These are phyloP conservation scores for Xenopus petersii DNA, from an alignment of 2,797 vertebrate species.

Conservation along the genomic window DNA sequence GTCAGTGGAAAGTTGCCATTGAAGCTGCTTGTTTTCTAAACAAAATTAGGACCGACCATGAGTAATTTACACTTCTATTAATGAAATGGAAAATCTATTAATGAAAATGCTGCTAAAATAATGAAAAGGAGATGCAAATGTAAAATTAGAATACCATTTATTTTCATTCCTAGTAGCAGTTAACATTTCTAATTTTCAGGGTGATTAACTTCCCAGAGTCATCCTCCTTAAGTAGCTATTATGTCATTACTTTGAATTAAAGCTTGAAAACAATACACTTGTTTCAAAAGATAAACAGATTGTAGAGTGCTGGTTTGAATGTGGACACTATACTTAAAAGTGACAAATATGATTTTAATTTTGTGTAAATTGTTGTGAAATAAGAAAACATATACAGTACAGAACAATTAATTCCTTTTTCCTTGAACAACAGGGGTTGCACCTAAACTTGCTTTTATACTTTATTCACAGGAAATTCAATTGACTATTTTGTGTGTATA, in stretches of 20 bases:
- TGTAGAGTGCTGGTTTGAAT: neutral
- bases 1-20: too few relatives aligned
- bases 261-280: conserved; percentile 45
- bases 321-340: conserved; percentile 1
- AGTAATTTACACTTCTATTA: conserved; percentile 30
- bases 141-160: conserved; percentile 35
- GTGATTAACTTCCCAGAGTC: conserved; percentile 48
- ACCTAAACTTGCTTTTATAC: too few relatives aligned
- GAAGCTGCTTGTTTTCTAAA: too few relatives aligned
- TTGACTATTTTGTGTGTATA: too few relatives aligned
- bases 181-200: conserved; percentile 49
- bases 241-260: conserved; percentile 46
- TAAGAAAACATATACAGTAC: too few relatives aligned
- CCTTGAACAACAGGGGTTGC: too few relatives aligned
- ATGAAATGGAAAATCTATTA: conserved; percentile 41
- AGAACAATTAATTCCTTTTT: too few relatives aligned
- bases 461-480: too few relatives aligned
- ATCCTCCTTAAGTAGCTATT: conserved; percentile 39
- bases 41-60: conserved; percentile 7
- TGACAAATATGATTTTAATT: too few relatives aligned
- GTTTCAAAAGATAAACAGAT: conserved; percentile 37
- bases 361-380: too few relatives aligned
- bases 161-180: conserved; percentile 45
- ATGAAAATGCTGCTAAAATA: conserved; percentile 30
- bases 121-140: conserved; percentile 17